Evolutionary conservation across 2,797 vertebrate species (phyloP).

Genomic region (Phrynocephalus guinanensis): DNA sequence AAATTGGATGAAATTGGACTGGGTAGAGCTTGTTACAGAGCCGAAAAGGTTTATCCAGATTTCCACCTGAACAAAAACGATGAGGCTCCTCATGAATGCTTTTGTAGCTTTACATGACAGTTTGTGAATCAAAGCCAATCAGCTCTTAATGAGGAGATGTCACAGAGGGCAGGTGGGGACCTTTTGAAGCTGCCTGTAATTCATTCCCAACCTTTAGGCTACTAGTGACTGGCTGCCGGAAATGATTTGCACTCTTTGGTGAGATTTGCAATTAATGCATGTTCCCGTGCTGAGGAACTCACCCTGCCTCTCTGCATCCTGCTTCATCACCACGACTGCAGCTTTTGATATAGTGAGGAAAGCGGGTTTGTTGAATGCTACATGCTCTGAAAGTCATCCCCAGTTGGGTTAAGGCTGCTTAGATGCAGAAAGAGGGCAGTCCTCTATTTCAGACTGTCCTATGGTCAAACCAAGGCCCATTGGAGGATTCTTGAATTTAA

Average conservation of each 20-base stretch:
- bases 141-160: slow-evolving; percentile 22
- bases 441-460: too few species aligned
- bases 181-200: slow-evolving; percentile 11
- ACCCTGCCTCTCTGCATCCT: neutral
- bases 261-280: neutral
- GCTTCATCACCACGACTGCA: neutral
- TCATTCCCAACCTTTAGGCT: slow-evolving; percentile 26
- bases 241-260: slow-evolving; percentile 10
- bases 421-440: too few species aligned
- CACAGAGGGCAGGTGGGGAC: neutral
- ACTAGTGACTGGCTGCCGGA: neutral
- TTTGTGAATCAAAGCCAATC: slow-evolving; percentile 17
- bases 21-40: neutral
- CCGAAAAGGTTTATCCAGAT: neutral
- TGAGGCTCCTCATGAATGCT: neutral
- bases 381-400: neutral
- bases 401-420: neutral
- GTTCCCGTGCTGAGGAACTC: neutral
- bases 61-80: neutral
- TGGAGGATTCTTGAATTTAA: neutral
- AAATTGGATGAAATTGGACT: neutral
- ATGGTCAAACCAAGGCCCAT: too few species aligned
- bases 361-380: neutral
- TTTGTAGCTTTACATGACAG: neutral
- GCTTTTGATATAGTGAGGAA: neutral